Evolutionary conservation across 1,140 invertebrate species (phyloP), one percentile per base, ranked within the genome.

Genomic region (Meloidogyne exigua): DNA sequence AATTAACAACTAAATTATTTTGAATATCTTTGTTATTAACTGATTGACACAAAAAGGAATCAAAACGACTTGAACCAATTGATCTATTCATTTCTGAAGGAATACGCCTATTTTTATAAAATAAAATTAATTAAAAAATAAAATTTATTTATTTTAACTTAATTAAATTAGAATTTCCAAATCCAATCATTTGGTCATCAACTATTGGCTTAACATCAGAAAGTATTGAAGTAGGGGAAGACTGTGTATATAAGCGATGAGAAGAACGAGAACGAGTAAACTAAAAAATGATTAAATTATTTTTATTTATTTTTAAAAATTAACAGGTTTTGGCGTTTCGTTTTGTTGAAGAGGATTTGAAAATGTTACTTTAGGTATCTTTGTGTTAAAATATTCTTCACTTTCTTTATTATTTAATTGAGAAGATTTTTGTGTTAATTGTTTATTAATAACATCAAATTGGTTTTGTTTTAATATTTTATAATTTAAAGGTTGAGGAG

Each of bases 321-420:
- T 7, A n/a, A 57, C 49, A 57, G 49, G 49, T 57, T 57, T 57
- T n/a, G 49, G n/a, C 18, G 21, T 18, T 4, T 18, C 18, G 21
- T 57, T 57, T 57, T 57, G 49, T 57, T 57, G 49, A 57, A 57
- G 49, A 57, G 49, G 49, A n/a, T 18, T 57, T n/a, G 49, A 57
- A 57, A 57, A 57, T n/a, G 49, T 57, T 57, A 57, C 49, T 57
- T 57, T 57, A 7, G 49, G 49, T 57, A 57, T 57, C 9, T 57
- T 57, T 18, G 49, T n/a, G 7, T 32, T 32, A 57, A 57, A 57
- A 57, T n/a, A n/a, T n/a, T 57, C n/a, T 57, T 57, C 49, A 57
- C 1, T n/a, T n/a, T n/a, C 9, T n/a, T n/a, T 57, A 57, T n/a
- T n/a, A 39, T 39, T 39, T 57, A 21, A 57, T 15, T 57, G 7